Evolutionary conservation across 2,888 invertebrate species (phyloP).

Genomic region (Monoplex corrugatus): DNA sequence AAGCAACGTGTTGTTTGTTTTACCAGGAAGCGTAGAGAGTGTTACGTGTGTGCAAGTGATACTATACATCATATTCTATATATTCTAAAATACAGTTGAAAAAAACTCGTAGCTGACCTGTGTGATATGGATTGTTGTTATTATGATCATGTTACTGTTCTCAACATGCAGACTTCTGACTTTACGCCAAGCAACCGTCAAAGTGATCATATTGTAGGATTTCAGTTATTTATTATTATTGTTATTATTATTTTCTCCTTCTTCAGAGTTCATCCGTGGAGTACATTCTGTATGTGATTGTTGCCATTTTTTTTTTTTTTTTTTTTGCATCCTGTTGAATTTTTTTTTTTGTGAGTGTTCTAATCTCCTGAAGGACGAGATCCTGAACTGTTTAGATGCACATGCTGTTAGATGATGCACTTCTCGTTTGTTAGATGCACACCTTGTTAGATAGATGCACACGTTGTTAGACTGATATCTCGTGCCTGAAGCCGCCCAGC

Average conservation of each 20-base stretch:
- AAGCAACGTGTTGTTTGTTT: background rate
- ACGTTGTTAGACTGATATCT: background rate
- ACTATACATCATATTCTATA: background rate
- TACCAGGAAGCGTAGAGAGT: background rate
- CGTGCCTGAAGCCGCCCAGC: background rate
- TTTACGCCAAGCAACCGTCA: constrained; percentile 4
- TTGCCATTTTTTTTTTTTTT: constrained; percentile 17
- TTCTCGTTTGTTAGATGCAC: constrained; percentile 18
- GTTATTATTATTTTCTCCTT: background rate
- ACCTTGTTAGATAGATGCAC: background rate
- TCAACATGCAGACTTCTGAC: background rate
- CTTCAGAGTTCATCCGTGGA: background rate
- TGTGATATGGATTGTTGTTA: constrained; percentile 14
- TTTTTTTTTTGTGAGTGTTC: background rate
- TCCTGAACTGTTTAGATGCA: too few species aligned
- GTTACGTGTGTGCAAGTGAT: background rate
- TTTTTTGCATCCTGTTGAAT: background rate
- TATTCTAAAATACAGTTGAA: background rate
- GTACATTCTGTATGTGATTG: background rate
- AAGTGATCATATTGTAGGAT: background rate
- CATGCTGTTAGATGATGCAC: constrained; percentile 22
- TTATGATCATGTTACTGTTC: background rate
- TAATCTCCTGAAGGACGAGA: too few species aligned
- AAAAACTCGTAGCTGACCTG: background rate
- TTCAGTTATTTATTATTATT: background rate